phyloP scores from a whole-genome alignment of 2,888 invertebrate genomes.

The Drosophila suboccidentalis region DNA sequence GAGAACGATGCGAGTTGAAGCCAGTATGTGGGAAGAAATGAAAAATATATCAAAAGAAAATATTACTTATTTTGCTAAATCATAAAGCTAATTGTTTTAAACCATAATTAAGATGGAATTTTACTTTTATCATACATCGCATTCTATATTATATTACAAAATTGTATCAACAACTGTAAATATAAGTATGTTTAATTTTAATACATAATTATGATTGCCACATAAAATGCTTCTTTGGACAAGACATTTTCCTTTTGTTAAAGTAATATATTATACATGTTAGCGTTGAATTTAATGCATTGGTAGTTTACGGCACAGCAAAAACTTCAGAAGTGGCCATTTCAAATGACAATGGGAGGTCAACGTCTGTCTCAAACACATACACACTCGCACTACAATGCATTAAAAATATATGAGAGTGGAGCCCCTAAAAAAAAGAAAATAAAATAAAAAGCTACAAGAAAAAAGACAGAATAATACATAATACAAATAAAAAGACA shows the following conservation, averaged over 20 bases:
- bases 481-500: conserved; percentile 48
- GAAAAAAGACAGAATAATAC: conserved; percentile 2
- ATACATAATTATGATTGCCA: too few relatives aligned
- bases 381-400: conserved; percentile 7
- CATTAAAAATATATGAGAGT: conserved; percentile 10
- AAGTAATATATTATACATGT: too few relatives aligned
- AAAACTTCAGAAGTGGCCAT: conserved; percentile 42
- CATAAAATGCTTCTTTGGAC: background rate
- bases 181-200: too few relatives aligned
- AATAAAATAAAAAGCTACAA: too few relatives aligned
- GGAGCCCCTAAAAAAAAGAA: background rate
- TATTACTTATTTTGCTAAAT: background rate
- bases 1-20: conserved; percentile 15
- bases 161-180: too few relatives aligned
- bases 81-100: too few relatives aligned
- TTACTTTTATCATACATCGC: too few relatives aligned
- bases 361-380: conserved; percentile 48
- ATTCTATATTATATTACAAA: too few relatives aligned
- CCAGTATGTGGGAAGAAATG: background rate
- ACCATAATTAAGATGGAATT: too few relatives aligned
- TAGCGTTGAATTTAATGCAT: conserved; percentile 26
- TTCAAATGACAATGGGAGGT: conserved; percentile 67
- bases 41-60: background rate
- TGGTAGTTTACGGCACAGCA: conserved; percentile 23
- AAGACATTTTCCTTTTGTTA: too few relatives aligned